phyloP scores from a whole-genome alignment of 2,888 invertebrate species.

The Acholoe squamosa region DNA sequence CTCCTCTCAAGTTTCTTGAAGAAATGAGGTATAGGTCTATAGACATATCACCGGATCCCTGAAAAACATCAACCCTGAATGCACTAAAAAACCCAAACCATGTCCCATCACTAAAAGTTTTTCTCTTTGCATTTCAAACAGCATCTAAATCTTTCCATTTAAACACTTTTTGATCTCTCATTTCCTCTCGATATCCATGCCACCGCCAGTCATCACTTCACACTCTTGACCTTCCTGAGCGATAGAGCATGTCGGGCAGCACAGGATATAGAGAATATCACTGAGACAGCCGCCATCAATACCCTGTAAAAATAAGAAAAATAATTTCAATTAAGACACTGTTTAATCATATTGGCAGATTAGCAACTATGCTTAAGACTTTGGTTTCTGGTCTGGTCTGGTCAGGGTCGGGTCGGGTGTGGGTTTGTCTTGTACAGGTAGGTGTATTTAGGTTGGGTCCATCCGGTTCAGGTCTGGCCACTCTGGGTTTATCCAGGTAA shows the following conservation, averaged over 20 bases:
- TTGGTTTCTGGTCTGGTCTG: too few species aligned
- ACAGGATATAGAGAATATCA: not conserved
- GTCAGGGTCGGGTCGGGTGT: too few species aligned
- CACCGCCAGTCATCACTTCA: slow-evolving; percentile 1
- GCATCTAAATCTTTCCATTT: not conserved
- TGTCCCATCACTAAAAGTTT: not conserved
- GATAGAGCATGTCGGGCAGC: not conserved
- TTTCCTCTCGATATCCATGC: not conserved
- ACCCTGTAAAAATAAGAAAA: not conserved
- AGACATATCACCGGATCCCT: not conserved
- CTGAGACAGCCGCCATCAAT: not conserved
- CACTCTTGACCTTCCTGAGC: slow-evolving; percentile 2
- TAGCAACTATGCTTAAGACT: too few species aligned
- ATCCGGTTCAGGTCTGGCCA: too few species aligned
- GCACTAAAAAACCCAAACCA: too few species aligned
- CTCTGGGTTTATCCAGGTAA: too few species aligned
- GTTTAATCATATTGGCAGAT: too few species aligned
- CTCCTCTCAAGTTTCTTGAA: not conserved
- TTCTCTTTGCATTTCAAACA: not conserved
- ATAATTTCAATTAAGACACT: too few species aligned
- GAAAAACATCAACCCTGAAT: not conserved
- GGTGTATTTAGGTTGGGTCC: too few species aligned
- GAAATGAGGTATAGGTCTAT: not conserved
- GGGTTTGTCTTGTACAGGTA: too few species aligned
- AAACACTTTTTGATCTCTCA: not conserved